Evolutionary conservation across 2,888 invertebrate genomes (phyloP).

Genomic region (Operophtera brumata): DNA sequence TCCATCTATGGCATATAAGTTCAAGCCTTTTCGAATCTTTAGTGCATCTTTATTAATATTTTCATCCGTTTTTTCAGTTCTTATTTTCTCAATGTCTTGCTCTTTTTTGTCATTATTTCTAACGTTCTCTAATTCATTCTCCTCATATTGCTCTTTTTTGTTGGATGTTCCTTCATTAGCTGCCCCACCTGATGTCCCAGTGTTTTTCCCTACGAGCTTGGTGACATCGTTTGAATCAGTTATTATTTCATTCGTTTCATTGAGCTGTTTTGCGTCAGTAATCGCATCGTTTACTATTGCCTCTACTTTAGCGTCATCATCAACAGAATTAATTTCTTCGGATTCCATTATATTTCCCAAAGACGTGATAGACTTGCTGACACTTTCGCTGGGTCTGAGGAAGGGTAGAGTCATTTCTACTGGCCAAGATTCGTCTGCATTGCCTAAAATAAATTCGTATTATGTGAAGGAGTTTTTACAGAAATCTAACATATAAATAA

Average conservation of each 20-base stretch:
- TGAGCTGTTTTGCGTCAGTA: background rate
- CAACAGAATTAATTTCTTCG: constrained; percentile 44
- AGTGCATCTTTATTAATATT: background rate
- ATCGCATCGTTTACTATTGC: background rate
- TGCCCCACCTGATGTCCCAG: background rate
- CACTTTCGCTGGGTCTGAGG: constrained; percentile 52
- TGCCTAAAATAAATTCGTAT: constrained; percentile 41
- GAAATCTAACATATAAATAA: background rate
- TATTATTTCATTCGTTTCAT: background rate
- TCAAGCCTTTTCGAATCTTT: background rate
- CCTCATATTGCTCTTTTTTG: background rate
- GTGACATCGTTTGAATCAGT: background rate
- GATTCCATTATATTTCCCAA: constrained; percentile 59
- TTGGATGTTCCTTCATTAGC: background rate
- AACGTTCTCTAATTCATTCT: background rate
- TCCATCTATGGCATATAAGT: background rate
- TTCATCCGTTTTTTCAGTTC: background rate
- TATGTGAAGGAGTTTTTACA: background rate
- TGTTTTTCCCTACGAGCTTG: background rate
- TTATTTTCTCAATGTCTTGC: background rate
- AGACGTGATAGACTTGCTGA: constrained; percentile 60
- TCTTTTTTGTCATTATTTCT: background rate
- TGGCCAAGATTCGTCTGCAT: constrained; percentile 68
- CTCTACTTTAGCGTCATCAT: background rate
- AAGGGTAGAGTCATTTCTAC: constrained; percentile 37